Evolutionary conservation across 2,797 vertebrate species (phyloP).

Genomic region (Pteropus rufus): DNA sequence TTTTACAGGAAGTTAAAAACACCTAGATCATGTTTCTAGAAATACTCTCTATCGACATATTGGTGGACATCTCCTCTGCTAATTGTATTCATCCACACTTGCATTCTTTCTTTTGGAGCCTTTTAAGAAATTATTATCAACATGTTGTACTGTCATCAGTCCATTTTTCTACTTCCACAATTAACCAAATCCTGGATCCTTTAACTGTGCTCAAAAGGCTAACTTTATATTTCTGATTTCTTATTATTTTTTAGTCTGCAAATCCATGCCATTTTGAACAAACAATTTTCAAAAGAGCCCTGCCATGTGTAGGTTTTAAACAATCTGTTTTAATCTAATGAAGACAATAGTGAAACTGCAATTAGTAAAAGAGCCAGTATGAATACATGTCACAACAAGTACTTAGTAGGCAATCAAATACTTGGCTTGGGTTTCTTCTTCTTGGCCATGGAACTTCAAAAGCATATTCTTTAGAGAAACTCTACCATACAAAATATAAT

Average conservation of each 20-base stretch:
- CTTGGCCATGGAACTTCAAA: conserved; percentile 40
- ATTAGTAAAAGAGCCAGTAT: background rate
- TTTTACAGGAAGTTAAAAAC: background rate
- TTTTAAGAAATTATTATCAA: background rate
- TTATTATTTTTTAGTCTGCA: background rate
- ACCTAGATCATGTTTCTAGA: background rate
- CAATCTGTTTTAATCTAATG: conserved; percentile 63
- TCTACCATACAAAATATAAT: background rate
- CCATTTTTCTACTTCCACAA: background rate
- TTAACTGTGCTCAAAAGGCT: conserved; percentile 33
- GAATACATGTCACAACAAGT: conserved; percentile 60
- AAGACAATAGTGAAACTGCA: conserved; percentile 54
- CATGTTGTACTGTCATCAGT: background rate
- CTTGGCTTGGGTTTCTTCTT: conserved; percentile 57
- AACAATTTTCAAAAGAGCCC: conserved; percentile 46
- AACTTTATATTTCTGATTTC: conserved; percentile 36
- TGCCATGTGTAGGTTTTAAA: conserved; percentile 60
- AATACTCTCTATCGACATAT: background rate
- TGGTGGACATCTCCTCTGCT: background rate
- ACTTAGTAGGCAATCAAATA: conserved; percentile 57
- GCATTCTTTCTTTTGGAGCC: background rate
- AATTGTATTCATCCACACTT: background rate
- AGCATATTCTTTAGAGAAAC: conserved; percentile 13
- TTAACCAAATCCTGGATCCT: background rate
- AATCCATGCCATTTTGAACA: conserved; percentile 49